Base-by-base conservation (phyloP, 1,140 invertebrate genomes). In the Telenomus remus region DNA sequence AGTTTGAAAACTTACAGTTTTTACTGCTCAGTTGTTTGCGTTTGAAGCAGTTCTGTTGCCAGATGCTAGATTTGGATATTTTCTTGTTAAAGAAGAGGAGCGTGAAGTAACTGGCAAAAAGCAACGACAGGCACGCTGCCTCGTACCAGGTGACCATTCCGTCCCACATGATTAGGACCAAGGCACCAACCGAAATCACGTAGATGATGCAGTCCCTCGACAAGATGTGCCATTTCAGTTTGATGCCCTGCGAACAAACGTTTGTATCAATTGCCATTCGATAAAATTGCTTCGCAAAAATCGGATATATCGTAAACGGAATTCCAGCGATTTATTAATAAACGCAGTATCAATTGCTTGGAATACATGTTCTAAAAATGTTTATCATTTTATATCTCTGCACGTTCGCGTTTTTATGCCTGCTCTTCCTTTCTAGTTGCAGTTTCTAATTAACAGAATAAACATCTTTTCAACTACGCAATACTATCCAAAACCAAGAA, bases 201-300 rank as follows among this genome's bases (percentile, higher is more conserved):
- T 97, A 98, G 57, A 96, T 94, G 8, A 93, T 80, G 60, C 93
- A 94, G 81, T 98, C 96, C 74, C 97, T 89, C 0, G 94, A 92
- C 14, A 98, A 90, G 1, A 96, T 95, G 90, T 92, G 93, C 90
- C 92, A 93, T 79, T 96, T 93, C 16, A 97, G 88, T 75, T 91
- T 86, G n/a, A 97, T 93, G 0, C 92, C 92, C 95, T 97, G 84
- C 6, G 80, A 71, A 46, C 57, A 49, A 59, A 55, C 3, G 6
- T 2, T 46, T 46, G 19, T 27, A 3, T 27, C 19, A 27, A 27
- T 6, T 27, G 1, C 19, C 19, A 6, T 27, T 6, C 6, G 19
- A 27, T 27, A 27, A 27, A 6, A 6, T 27, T 27, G 19, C 19
- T 27, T n/a, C n/a, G n/a, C 19, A 27, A 27, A 1, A 27, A 27